Evolutionary conservation across 2,113 vertebrate species (phyloP).

Genomic region (Plestiodon gilberti): DNA sequence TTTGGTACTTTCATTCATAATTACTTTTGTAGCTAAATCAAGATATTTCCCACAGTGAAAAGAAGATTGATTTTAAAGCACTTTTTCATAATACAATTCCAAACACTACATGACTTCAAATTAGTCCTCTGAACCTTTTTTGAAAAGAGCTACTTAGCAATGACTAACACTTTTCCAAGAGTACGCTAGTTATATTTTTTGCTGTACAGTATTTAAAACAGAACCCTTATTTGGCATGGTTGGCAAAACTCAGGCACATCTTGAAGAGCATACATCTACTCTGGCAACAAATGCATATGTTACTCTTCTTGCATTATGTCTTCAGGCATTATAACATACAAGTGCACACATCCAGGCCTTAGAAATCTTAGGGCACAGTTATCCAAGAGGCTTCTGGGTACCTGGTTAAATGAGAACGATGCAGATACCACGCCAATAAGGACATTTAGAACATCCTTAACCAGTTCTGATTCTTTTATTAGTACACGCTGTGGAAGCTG

Average conservation of each 20-base stretch:
- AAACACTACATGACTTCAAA: slow-evolving; percentile 3
- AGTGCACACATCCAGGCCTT: neutral
- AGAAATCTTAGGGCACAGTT: neutral
- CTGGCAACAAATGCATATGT: neutral
- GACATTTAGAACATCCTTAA: slow-evolving; percentile 91
- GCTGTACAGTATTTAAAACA: neutral
- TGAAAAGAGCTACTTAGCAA: neutral
- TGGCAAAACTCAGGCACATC: neutral
- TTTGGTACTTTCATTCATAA: neutral
- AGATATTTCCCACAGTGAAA: neutral
- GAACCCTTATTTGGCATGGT: neutral
- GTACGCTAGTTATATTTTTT: neutral
- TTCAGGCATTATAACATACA: neutral
- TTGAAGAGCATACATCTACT: neutral
- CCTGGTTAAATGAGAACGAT: slow-evolving; percentile 90
- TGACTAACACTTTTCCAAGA: neutral
- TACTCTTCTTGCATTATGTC: neutral
- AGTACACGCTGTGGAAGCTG: slow-evolving; percentile 80
- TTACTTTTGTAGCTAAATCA: slow-evolving; percentile 1
- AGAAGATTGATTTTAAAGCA: neutral
- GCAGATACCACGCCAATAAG: slow-evolving; percentile 92
- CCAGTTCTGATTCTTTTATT: slow-evolving; percentile 87
- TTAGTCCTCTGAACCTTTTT: neutral
- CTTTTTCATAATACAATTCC: neutral
- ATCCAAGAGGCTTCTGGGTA: slow-evolving; percentile 42